phyloP scores from a whole-genome alignment of 1,140 invertebrate species.

The Sarcophaga bullata region DNA sequence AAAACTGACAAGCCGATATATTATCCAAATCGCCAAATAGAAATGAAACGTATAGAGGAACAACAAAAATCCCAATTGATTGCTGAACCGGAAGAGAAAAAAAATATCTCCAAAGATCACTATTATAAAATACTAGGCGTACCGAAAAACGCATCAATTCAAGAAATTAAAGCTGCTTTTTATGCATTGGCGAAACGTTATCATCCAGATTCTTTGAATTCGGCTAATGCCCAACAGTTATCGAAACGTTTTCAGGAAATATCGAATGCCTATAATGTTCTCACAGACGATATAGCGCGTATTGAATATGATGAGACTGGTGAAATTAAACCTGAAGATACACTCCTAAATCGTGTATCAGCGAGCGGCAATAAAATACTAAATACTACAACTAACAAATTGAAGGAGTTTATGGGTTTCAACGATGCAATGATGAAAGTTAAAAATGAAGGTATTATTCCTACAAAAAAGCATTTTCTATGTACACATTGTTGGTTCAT shows the following conservation, averaged over 20 bases:
- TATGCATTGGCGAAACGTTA: conserved; percentile 78
- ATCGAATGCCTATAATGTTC: conserved; percentile 85
- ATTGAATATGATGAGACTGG: conserved; percentile 75
- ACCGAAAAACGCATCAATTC: conserved; percentile 75
- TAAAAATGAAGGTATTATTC: conserved; percentile 35
- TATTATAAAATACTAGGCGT: conserved; percentile 88
- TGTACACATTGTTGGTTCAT: too few relatives aligned
- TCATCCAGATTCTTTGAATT: conserved; percentile 72
- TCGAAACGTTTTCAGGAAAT: conserved; percentile 88
- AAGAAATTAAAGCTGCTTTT: conserved; percentile 87
- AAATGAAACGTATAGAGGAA: conserved; percentile 46
- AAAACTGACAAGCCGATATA: conserved; percentile 49
- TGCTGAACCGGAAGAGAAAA: conserved; percentile 42
- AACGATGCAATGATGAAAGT: neutral
- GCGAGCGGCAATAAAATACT: neutral
- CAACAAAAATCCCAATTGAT: conserved; percentile 36
- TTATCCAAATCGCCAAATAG: conserved; percentile 55
- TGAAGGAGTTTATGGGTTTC: conserved; percentile 2
- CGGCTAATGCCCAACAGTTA: conserved; percentile 71
- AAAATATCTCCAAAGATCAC: conserved; percentile 76
- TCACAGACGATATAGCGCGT: conserved; percentile 82
- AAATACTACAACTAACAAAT: conserved; percentile 26
- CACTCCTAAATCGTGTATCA: conserved; percentile 51
- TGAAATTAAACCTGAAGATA: conserved; percentile 53
- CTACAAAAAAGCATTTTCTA: too few relatives aligned